phyloP scores from a whole-genome alignment of 2,888 invertebrate species.

The Campoletis raptor region DNA sequence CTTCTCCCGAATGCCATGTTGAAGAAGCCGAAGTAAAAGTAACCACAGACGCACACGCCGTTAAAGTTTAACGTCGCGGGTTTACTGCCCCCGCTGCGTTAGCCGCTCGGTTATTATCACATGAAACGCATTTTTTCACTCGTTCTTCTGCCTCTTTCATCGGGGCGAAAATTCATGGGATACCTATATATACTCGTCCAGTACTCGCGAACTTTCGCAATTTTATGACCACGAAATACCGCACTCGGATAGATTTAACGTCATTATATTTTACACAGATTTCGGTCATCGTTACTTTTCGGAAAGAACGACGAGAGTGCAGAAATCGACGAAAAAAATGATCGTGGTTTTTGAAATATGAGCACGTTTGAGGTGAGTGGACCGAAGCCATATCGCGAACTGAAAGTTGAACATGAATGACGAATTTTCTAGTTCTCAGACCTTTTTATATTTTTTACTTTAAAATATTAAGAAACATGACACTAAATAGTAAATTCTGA shows the following conservation, averaged over 20 bases:
- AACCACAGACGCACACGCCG: constrained; percentile 50
- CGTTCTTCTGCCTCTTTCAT: constrained; percentile 35
- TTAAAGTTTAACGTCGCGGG: constrained; percentile 69
- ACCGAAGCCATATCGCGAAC: constrained; percentile 5
- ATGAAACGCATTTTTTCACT: constrained; percentile 48
- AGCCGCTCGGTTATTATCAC: constrained; percentile 63
- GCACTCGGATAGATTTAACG: constrained; percentile 53
- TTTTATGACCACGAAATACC: constrained; percentile 53
- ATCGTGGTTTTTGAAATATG: constrained; percentile 28
- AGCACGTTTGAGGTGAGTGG: constrained; percentile 26
- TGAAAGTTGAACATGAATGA: background rate
- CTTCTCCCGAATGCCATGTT: constrained; percentile 10
- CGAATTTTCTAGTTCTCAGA: background rate
- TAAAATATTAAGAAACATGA: background rate
- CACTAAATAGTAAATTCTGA: background rate
- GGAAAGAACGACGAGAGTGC: background rate
- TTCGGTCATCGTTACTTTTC: constrained; percentile 30
- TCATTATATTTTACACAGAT: constrained; percentile 35
- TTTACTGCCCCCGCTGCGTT: constrained; percentile 64
- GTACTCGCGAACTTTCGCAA: constrained; percentile 21
- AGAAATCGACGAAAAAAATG: background rate
- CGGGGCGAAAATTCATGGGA: constrained; percentile 26
- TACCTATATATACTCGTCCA: constrained; percentile 25
- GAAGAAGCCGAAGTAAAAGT: constrained; percentile 31
- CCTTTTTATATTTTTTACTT: background rate